A percentile compares a stretch with the other conserved stretches of the same genome.
phyloP scores from a whole-genome alignment of 2,888 invertebrate species.

The Tupiocoris notatus region DNA sequence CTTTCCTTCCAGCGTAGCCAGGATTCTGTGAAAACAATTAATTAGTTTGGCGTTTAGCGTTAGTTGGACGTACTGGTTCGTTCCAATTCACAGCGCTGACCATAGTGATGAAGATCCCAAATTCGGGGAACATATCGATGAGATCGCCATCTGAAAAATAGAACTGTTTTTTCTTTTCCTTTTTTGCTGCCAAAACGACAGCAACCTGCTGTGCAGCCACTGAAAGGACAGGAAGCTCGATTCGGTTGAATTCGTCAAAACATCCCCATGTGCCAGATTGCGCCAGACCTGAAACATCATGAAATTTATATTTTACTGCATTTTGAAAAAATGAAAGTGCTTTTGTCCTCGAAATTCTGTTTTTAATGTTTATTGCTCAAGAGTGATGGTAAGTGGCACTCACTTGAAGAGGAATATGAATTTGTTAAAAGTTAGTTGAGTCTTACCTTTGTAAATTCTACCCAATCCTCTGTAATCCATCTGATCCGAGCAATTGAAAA shows the following conservation, averaged over 20 bases:
- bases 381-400: no score
- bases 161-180: slow-evolving; percentile 88
- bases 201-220: slow-evolving; percentile 98
- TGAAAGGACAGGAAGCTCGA: slow-evolving; percentile 88
- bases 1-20: slow-evolving; percentile 94
- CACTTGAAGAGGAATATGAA: no score
- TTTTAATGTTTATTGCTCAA: no score
- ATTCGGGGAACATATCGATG: slow-evolving; percentile 90
- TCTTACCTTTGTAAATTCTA: slow-evolving; percentile 84
- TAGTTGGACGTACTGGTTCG: no score
- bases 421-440: no score
- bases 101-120: slow-evolving; percentile 97
- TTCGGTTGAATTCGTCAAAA: slow-evolving; percentile 95
- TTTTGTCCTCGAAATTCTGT: no score
- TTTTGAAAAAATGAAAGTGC: no score
- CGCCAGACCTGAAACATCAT: slow-evolving; percentile 64
- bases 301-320: neutral
- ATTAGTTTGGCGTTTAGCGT: no score
- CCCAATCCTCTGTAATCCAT: slow-evolving; percentile 97
- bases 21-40: slow-evolving; percentile 70
- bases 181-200: slow-evolving; percentile 86
- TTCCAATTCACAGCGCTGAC: no score
- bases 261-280: slow-evolving; percentile 98
- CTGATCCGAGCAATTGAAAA: slow-evolving; percentile 97
- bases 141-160: slow-evolving; percentile 92